A percentile compares a stretch with the other conserved stretches of the same genome.
Evolutionary conservation across 2,113 vertebrate species (phyloP).

Genomic region (Saimiri boliviensis): DNA sequence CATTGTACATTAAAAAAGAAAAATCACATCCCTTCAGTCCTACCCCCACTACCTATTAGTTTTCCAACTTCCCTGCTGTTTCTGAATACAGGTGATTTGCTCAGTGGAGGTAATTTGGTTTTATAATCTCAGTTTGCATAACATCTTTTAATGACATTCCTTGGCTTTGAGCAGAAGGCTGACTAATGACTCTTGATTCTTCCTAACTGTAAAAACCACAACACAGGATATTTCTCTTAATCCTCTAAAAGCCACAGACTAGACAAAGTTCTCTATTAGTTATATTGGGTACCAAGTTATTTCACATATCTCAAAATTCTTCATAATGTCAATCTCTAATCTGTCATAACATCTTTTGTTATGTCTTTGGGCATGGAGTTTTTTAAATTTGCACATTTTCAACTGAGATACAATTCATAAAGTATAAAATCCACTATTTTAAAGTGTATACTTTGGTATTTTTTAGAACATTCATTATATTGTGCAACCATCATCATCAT

Average conservation of each 20-base stretch:
- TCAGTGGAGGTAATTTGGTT: constrained; percentile 58
- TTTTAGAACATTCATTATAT: background rate
- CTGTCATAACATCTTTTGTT: constrained; percentile 12
- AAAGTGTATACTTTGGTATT: background rate
- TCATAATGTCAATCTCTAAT: constrained; percentile 1
- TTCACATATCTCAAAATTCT: background rate
- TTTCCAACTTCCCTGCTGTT: constrained; percentile 62
- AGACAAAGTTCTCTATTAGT: background rate
- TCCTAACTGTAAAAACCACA: constrained; percentile 35
- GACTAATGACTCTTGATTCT: constrained; percentile 41
- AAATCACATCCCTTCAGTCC: constrained; percentile 59
- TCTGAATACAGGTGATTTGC: constrained; percentile 63
- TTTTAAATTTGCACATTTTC: constrained; percentile 6
- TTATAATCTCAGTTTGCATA: constrained; percentile 54
- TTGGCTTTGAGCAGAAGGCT: constrained; percentile 32
- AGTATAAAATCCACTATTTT: constrained; percentile 36
- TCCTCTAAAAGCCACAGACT: constrained; percentile 30
- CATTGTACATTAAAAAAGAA: constrained; percentile 64
- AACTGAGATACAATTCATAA: constrained; percentile 43
- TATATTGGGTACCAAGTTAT: background rate
- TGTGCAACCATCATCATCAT: background rate
- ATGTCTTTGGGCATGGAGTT: background rate
- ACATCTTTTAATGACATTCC: constrained; percentile 48
- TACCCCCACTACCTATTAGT: constrained; percentile 43
- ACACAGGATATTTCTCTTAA: constrained; percentile 1